A percentile compares a stretch with the other conserved stretches of the same genome.
Conservation (phyloP, 2,888 invertebrate genomes). For the Pseudanteris insignis region DNA sequence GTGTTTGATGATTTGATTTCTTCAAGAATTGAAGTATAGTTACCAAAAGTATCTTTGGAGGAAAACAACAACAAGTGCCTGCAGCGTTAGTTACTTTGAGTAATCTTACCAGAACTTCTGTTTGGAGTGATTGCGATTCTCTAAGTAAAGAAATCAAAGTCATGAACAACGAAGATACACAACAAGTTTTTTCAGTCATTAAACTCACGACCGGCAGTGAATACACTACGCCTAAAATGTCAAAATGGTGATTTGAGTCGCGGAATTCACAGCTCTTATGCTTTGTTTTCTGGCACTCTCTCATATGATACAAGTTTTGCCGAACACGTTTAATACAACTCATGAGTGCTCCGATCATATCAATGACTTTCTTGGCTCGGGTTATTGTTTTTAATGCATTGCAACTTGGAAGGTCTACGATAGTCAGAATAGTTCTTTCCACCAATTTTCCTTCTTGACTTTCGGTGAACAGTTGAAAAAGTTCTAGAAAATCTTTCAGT, state of each 20-base stretch:
- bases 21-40: slow-evolving; percentile 68
- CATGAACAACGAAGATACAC: slow-evolving; percentile 70
- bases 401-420: slow-evolving; percentile 68
- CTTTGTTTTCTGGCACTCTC: slow-evolving; percentile 68
- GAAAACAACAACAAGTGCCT: slow-evolving; percentile 74
- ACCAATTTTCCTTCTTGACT: slow-evolving; percentile 71
- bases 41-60: slow-evolving; percentile 68
- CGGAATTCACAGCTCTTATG: slow-evolving; percentile 69
- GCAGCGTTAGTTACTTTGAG: slow-evolving; percentile 70
- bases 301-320: slow-evolving; percentile 70
- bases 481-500: slow-evolving; percentile 69
- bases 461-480: slow-evolving; percentile 71
- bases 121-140: slow-evolving; percentile 66
- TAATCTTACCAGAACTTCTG: slow-evolving; percentile 67
- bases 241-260: slow-evolving; percentile 71
- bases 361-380: slow-evolving; percentile 70
- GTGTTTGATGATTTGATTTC: slow-evolving; percentile 52
- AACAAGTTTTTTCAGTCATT: slow-evolving; percentile 63
- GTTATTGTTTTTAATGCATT: slow-evolving; percentile 64
- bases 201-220: slow-evolving; percentile 35
- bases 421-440: slow-evolving; percentile 69
- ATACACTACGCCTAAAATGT: slow-evolving; percentile 69
- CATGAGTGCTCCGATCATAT: slow-evolving; percentile 70
- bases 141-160: slow-evolving; percentile 68
- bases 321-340: slow-evolving; percentile 70